Evolutionary conservation across 2,113 vertebrate genomes (phyloP), one percentile per base, ranked within the genome.

Genomic region (Herpetotheres cachinnans): DNA sequence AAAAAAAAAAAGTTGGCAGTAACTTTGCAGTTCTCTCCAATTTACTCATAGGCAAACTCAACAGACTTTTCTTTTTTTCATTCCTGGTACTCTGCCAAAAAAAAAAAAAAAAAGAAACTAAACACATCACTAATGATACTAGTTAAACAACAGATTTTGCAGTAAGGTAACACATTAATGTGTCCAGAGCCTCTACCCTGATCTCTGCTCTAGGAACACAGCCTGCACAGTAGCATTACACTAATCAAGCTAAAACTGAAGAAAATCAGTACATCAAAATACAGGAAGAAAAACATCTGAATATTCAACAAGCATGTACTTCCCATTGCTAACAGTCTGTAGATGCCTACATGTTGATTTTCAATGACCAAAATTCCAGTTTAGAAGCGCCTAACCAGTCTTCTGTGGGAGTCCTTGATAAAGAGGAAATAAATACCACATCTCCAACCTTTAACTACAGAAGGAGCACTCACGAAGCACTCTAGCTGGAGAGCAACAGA

Each of bases 301-400:
- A 26, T 5, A 27, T 26, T 21, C 0, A 0, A 42, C 29, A 73
- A 30, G 2, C 11, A 27, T 11, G 0, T 12, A 36, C 16, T 84
- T 61, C 66, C 36, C 25, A 16, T 29, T 52, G 62, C 49, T 27
- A 77, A 47, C 58, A 54, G 47, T 17, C 6, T 22, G 32, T 16
- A 36, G 71, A 44, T 61, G 54, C 78, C 86, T 36, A 25, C 55
- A 52, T 0, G 0, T 30, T 17, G 38, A 49, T 79, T 58, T 70
- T 54, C 74, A 52, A 11, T 5, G 3, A 61, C 21, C 2, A 8
- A 70, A 82, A 90, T 18, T 58, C 40, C 80, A 40, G 42, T 21
- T 59, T 3, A 69, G 24, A 63, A 63, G 82, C 12, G 36, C 36
- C 55, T 36, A 10, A 42, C 2, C 2, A 5, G 36, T 11, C 27